Conservation (phyloP, 1,140 invertebrate genomes). For the Lepidurus couesii region DNA sequence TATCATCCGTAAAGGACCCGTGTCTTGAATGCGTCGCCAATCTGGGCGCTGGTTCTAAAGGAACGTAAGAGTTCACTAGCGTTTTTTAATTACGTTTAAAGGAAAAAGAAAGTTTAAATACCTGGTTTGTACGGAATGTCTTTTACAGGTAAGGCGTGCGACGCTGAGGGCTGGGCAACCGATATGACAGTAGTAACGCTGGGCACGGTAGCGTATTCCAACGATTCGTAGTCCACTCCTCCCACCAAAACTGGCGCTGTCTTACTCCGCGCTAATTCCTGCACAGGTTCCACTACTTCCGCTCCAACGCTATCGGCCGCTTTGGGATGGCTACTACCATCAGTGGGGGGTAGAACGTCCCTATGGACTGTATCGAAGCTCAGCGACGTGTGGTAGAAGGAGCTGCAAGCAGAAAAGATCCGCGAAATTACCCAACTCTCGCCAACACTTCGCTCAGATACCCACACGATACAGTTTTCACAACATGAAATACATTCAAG, state of each 20-base stretch:
- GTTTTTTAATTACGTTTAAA: too few species aligned
- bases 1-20: neutral
- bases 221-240: neutral
- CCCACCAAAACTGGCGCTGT: neutral
- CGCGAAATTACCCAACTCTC: neutral
- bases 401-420: neutral
- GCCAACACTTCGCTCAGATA: neutral
- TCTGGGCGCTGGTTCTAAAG: neutral
- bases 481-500: neutral
- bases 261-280: neutral
- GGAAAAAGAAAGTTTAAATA: neutral
- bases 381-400: neutral
- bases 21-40: neutral
- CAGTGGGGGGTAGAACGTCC: neutral
- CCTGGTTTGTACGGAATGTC: neutral
- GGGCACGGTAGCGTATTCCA: neutral
- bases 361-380: neutral
- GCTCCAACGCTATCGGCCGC: neutral
- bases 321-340: neutral
- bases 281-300: neutral
- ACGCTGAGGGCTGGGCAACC: neutral
- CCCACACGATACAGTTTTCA: neutral
- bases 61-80: too few species aligned
- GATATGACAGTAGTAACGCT: neutral
- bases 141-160: neutral